Percentiles rank a stretch among this genome's conserved stretches.
phyloP scores from a whole-genome alignment of 2,113 vertebrate genomes.

The Orcinus orca region DNA sequence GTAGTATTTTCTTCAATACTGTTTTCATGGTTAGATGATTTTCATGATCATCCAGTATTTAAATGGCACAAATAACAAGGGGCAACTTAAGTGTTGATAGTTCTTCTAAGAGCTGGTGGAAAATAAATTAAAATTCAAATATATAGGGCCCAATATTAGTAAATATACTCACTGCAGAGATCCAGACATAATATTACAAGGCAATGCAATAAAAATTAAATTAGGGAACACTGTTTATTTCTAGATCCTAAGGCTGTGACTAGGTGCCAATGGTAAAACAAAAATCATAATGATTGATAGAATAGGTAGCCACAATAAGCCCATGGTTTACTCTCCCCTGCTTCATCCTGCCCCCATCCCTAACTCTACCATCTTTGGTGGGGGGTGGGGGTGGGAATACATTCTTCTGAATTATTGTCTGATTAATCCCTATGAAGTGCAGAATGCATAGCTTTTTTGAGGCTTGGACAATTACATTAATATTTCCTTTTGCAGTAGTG shows the following conservation, averaged over 20 bases:
- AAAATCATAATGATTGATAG: background rate
- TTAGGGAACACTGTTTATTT: background rate
- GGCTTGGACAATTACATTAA: background rate
- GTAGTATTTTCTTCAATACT: background rate
- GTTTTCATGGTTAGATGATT: background rate
- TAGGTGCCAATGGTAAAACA: background rate
- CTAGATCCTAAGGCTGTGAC: background rate
- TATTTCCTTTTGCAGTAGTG: background rate
- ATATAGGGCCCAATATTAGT: background rate
- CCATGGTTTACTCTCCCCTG: background rate
- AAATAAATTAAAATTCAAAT: background rate
- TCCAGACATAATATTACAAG: background rate
- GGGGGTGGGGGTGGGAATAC: background rate
- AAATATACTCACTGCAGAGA: background rate
- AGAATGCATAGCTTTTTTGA: background rate
- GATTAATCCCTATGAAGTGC: background rate
- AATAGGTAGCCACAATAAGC: background rate
- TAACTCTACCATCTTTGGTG: background rate
- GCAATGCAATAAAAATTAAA: conserved; percentile 6
- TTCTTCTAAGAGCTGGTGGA: background rate
- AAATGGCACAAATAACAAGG: conserved; percentile 9
- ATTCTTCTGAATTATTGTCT: conserved; percentile 18
- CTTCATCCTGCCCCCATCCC: background rate
- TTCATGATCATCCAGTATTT: background rate
- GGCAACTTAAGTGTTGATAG: background rate